phyloP scores from a whole-genome alignment of 1,140 invertebrate species.

The Fopius arisanus region DNA sequence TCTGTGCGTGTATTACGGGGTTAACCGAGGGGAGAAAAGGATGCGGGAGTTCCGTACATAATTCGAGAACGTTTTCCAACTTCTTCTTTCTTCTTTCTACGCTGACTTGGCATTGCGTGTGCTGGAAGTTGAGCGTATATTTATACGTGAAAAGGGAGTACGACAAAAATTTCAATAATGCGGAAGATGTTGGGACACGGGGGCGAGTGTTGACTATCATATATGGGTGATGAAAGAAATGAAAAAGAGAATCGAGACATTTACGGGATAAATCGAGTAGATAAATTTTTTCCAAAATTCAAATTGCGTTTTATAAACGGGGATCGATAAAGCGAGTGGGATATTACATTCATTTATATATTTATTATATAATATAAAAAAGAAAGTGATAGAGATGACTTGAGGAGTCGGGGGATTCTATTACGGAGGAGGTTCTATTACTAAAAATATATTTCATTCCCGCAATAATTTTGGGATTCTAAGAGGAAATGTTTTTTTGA shows the following conservation, averaged over 20 bases:
- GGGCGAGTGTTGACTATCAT: neutral
- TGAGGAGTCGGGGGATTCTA: too few relatives aligned
- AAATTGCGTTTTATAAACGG: too few relatives aligned
- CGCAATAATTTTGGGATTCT: too few relatives aligned
- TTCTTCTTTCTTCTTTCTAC: constrained; percentile 24
- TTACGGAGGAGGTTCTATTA: too few relatives aligned
- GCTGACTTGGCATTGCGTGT: constrained; percentile 22
- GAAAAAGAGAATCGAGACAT: neutral
- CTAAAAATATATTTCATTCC: too few relatives aligned
- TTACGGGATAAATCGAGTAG: neutral
- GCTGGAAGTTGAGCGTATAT: neutral
- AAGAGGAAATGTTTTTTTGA: too few relatives aligned
- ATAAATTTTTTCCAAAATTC: neutral
- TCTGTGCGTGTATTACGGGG: neutral
- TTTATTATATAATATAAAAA: too few relatives aligned
- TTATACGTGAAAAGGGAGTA: constrained; percentile 9
- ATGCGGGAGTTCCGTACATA: constrained; percentile 10
- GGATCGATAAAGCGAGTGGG: too few relatives aligned
- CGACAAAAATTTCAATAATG: constrained; percentile 58
- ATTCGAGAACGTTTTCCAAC: constrained; percentile 16
- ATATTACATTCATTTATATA: too few relatives aligned
- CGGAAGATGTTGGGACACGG: neutral
- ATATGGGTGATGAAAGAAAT: neutral
- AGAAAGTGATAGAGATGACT: too few relatives aligned
- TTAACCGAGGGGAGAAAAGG: neutral